These are phyloP conservation scores for Struthio camelus DNA, from an alignment of 2,113 vertebrate genomes.

Conservation along the genomic window DNA sequence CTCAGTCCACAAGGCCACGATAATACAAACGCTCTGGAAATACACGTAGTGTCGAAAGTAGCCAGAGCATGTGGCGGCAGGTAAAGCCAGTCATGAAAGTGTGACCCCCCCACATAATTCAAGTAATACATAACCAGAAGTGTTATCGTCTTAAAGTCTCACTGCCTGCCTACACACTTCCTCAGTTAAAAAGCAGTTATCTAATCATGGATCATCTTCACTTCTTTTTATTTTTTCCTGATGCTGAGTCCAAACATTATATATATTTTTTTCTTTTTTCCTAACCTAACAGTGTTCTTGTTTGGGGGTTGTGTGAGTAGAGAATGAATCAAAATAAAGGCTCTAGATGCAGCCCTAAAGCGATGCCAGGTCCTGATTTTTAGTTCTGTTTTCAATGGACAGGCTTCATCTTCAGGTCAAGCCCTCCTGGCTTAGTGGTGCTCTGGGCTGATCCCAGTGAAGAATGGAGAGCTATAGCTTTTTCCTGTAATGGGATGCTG, in stretches of 20 bases:
- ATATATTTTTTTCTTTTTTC: not conserved
- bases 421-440: not conserved
- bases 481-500: not conserved
- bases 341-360: not conserved
- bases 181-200: not conserved
- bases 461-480: not conserved
- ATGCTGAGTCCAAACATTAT: not conserved
- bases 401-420: not conserved
- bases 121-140: not conserved
- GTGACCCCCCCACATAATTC: not conserved
- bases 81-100: not conserved
- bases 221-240: not conserved
- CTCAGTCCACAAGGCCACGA: not conserved
- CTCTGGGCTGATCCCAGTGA: not conserved
- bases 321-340: not conserved
- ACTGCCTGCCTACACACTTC: conserved; percentile 1
- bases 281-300: not conserved
- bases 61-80: not conserved
- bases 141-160: not conserved
- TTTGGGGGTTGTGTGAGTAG: not conserved
- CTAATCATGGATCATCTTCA: not conserved
- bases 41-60: rapidly evolving
- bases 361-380: not conserved
- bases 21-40: not conserved
- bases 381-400: not conserved